phyloP scores from a whole-genome alignment of 2,888 invertebrate genomes.

The Labia minor region DNA sequence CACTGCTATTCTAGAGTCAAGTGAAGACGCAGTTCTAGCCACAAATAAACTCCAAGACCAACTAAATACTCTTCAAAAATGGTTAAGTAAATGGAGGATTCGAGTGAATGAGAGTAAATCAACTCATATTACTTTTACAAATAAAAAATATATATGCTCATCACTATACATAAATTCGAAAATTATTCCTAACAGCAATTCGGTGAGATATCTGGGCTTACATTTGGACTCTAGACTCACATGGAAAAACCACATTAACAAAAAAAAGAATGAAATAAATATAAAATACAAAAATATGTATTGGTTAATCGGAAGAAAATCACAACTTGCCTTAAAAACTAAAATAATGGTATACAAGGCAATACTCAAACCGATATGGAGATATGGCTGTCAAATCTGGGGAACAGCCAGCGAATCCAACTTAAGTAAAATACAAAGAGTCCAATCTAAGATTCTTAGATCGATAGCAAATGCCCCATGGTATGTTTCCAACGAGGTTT shows the following conservation, averaged over 20 bases:
- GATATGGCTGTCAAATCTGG: no score
- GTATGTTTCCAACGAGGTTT: no score
- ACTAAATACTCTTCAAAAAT: neutral
- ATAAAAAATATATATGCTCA: neutral
- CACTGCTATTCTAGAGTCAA: neutral
- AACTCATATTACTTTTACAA: no score
- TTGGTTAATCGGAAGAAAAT: no score
- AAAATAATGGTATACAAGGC: neutral
- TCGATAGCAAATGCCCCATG: no score
- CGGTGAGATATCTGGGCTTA: neutral
- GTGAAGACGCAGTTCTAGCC: neutral
- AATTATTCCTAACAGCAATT: neutral
- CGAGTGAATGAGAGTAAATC: no score
- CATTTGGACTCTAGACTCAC: neutral
- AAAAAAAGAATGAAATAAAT: neutral
- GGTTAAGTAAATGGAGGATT: neutral
- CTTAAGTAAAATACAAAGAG: no score
- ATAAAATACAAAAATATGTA: neutral
- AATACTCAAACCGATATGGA: no score
- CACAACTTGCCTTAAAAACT: neutral
- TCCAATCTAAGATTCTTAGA: no score
- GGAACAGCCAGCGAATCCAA: no score
- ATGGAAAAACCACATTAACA: neutral
- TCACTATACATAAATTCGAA: neutral
- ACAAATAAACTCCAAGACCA: neutral